Evolutionary conservation across 2,888 invertebrate species (phyloP).

Genomic region (Nephrotoma appendiculata): DNA sequence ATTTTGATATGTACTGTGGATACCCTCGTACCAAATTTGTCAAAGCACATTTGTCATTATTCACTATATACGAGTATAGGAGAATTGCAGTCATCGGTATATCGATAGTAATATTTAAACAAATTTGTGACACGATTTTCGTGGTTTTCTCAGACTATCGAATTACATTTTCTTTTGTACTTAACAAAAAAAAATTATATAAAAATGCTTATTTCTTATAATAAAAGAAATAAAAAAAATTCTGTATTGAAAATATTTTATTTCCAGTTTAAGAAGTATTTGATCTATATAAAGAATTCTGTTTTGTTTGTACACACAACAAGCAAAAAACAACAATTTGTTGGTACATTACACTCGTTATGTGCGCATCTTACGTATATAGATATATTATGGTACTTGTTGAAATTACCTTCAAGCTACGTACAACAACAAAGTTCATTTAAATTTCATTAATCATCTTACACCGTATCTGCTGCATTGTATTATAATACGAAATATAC

Average conservation of each 20-base stretch:
- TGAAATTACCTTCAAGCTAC: neutral
- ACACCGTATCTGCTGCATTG: neutral
- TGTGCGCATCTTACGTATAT: neutral
- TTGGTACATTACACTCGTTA: neutral
- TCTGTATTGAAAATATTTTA: neutral
- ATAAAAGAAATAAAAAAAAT: neutral
- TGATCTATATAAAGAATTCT: neutral
- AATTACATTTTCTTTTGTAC: neutral
- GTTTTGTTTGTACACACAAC: neutral
- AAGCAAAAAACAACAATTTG: neutral
- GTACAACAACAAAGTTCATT: neutral
- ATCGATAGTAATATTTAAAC: neutral
- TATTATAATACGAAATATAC: neutral
- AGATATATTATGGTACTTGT: neutral
- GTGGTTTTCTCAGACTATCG: conserved; percentile 6
- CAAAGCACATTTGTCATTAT: neutral
- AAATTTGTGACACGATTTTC: conserved; percentile 6
- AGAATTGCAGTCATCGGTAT: neutral
- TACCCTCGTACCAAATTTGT: neutral
- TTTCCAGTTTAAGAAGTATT: neutral
- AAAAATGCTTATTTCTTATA: neutral
- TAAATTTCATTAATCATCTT: neutral
- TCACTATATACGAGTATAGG: neutral
- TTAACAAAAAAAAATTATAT: neutral
- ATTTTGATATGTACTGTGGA: neutral